A percentile compares a stretch with the other conserved stretches of the same genome.
phyloP scores from a whole-genome alignment of 2,888 invertebrate species.

The Hedychridium roseum region DNA sequence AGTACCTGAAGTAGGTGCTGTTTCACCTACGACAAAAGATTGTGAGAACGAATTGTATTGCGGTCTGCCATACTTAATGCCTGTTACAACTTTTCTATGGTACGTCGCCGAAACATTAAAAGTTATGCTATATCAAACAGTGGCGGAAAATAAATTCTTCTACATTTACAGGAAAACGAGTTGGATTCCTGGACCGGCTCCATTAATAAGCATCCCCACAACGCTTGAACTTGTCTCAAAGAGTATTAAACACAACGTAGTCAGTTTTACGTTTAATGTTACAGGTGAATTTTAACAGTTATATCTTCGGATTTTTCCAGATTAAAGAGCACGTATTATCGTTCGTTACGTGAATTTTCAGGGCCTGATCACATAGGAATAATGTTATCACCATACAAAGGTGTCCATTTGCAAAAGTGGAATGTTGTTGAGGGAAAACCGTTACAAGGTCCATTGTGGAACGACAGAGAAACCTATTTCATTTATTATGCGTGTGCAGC shows the following conservation, averaged over 20 bases:
- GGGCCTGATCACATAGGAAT: constrained; percentile 76
- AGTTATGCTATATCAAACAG: too few species aligned
- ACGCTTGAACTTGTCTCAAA: constrained; percentile 64
- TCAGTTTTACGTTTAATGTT: constrained; percentile 65
- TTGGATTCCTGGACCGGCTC: constrained; percentile 69
- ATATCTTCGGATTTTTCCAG: background rate
- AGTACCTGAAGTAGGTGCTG: constrained; percentile 67
- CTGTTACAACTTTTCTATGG: constrained; percentile 74
- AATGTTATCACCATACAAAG: constrained; percentile 70
- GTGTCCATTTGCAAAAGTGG: constrained; percentile 69
- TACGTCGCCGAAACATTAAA: constrained; percentile 43
- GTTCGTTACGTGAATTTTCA: constrained; percentile 46
- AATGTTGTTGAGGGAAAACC: constrained; percentile 68
- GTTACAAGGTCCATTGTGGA: constrained; percentile 67
- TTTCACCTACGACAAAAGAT: constrained; percentile 64
- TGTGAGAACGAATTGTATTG: constrained; percentile 76
- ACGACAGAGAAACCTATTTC: constrained; percentile 72
- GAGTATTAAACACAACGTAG: constrained; percentile 55
- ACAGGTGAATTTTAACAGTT: constrained; percentile 58
- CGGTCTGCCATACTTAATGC: constrained; percentile 82
- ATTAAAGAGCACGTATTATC: constrained; percentile 7
- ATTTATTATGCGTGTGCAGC: constrained; percentile 74
- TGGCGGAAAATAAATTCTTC: too few species aligned
- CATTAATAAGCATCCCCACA: constrained; percentile 65
- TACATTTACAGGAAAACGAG: constrained; percentile 68